These are phyloP conservation scores for Vireo griseus DNA, from an alignment of 2,797 vertebrate genomes.

Conservation along the genomic window DNA sequence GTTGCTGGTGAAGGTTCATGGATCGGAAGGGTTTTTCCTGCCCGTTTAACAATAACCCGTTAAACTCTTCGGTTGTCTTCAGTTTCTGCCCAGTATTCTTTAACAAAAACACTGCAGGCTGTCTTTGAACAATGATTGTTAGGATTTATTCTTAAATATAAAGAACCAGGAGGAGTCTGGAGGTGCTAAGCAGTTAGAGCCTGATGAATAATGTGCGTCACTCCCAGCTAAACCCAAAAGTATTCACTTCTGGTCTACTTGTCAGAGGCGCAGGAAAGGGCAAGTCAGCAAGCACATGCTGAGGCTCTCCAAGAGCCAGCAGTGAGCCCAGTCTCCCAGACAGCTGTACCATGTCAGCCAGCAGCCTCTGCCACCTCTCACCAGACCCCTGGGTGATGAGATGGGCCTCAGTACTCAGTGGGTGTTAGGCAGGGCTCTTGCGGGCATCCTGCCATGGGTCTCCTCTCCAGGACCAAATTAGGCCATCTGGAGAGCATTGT, in stretches of 20 bases:
- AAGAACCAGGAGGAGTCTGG: neutral
- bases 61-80: neutral
- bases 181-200: neutral
- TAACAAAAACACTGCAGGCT: conserved; percentile 10
- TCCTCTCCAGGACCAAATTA: neutral
- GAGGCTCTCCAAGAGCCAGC: fast-evolving
- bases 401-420: neutral
- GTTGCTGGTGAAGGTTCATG: neutral
- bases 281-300: neutral
- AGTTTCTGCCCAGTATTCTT: neutral
- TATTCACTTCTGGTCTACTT: neutral
- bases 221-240: neutral
- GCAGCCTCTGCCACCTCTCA: neutral
- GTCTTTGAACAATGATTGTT: neutral
- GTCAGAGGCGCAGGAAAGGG: neutral
- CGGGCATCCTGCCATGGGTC: neutral
- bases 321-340: fast-evolving
- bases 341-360: neutral
- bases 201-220: neutral
- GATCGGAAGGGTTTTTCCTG: neutral
- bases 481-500: neutral
- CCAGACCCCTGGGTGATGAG: neutral
- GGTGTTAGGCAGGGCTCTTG: fast-evolving
- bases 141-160: conserved; percentile 36
- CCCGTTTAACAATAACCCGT: neutral